Conservation (phyloP, 2,113 vertebrate genomes). For the Carlito syrichta region DNA sequence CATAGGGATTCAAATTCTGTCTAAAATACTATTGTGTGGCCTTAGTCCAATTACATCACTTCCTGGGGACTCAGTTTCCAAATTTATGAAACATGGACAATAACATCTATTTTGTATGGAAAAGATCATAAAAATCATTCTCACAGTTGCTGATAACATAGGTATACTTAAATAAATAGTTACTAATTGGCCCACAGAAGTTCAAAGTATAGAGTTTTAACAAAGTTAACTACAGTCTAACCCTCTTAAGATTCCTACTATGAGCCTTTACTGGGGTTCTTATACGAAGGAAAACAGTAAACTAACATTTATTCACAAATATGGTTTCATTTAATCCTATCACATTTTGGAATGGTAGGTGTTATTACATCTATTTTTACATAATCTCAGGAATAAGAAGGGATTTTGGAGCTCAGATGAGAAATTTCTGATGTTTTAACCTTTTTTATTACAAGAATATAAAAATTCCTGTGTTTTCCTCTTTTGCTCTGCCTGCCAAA, state of each 20-base stretch:
- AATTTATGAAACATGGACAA: not conserved
- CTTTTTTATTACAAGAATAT: not conserved
- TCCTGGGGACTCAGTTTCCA: not conserved
- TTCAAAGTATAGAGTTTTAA: not conserved
- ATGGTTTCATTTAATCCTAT: not conserved
- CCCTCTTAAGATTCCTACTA: not conserved
- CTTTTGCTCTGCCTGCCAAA: not conserved
- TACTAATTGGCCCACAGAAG: not conserved
- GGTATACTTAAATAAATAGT: not conserved
- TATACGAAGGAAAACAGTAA: not conserved
- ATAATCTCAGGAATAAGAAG: not conserved
- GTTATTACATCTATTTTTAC: not conserved
- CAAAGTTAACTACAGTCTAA: not conserved
- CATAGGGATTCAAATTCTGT: not conserved
- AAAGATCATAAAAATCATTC: not conserved
- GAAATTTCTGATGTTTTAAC: not conserved
- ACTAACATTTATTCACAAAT: not conserved
- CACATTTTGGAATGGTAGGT: not conserved
- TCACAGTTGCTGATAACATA: not conserved
- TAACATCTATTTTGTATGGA: not conserved
- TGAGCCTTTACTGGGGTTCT: not conserved
- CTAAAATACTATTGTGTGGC: not conserved
- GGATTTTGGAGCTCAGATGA: not conserved
- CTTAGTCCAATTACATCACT: not conserved
- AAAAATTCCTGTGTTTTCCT: not conserved